phyloP scores from a whole-genome alignment of 2,797 vertebrate genomes.

The Setipinna tenuifilis region DNA sequence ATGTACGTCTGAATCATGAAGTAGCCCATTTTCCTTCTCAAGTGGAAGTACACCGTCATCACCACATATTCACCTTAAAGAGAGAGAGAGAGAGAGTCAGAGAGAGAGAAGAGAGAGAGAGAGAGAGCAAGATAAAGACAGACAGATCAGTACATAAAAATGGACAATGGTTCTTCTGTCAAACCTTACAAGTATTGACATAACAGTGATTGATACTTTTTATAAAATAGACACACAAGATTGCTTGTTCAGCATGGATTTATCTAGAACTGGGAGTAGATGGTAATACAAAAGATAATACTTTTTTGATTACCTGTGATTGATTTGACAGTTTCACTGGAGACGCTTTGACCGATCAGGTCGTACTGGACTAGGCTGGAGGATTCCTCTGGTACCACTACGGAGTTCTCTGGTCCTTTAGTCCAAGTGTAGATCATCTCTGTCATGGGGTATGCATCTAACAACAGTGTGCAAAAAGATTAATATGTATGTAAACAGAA shows the following conservation, averaged over 20 bases:
- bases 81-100: constrained; percentile 12
- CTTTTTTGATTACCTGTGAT: constrained; percentile 85
- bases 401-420: constrained; percentile 93
- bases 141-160: neutral
- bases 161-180: too few species aligned
- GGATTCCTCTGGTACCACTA: constrained; percentile 96
- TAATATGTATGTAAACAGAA: neutral
- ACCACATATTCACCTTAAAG: constrained; percentile 94
- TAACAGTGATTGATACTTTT: too few species aligned
- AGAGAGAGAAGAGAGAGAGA: constrained; percentile 37
- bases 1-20: constrained; percentile 99
- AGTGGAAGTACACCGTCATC: constrained; percentile 97
- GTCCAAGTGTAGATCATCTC: constrained; percentile 99
- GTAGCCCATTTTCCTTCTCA: constrained; percentile 98
- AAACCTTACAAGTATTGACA: too few species aligned
- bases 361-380: constrained; percentile 98
- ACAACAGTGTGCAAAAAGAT: neutral
- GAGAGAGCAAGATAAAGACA: constrained; percentile 15
- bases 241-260: too few species aligned
- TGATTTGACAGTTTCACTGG: constrained; percentile 93
- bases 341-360: constrained; percentile 94
- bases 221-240: too few species aligned
- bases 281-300: too few species aligned
- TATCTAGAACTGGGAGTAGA: too few species aligned
- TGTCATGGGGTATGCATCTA: constrained; percentile 97